These are phyloP conservation scores for Watsonalla cultraria DNA, from an alignment of 2,888 invertebrate species.

Conservation along the genomic window DNA sequence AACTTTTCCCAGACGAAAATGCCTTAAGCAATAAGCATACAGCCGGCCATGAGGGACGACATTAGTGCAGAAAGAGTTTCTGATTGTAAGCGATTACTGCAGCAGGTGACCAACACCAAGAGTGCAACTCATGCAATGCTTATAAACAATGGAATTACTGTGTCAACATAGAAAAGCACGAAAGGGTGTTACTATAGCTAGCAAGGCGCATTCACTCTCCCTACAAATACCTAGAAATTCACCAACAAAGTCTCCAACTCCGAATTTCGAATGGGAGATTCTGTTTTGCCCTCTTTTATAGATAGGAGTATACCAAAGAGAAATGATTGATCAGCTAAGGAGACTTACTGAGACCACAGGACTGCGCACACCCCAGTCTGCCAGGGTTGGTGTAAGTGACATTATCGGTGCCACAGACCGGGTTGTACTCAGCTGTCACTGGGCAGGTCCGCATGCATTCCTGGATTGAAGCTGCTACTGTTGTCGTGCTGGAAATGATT, in stretches of 20 bases:
- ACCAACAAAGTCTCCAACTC: background rate
- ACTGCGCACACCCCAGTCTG: conserved; percentile 47
- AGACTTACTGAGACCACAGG: conserved; percentile 59
- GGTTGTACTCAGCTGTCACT: conserved; percentile 54
- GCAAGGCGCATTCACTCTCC: background rate
- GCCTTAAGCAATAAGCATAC: too few relatives aligned
- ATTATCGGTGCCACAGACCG: conserved; percentile 62
- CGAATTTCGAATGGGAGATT: background rate
- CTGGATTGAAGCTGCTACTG: background rate
- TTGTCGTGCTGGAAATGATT: background rate
- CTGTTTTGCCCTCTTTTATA: background rate
- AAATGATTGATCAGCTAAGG: too few relatives aligned
- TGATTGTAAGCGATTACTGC: too few relatives aligned
- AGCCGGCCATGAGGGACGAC: too few relatives aligned
- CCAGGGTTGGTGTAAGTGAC: conserved; percentile 54
- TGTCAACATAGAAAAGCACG: too few relatives aligned
- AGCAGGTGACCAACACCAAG: too few relatives aligned
- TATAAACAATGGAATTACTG: too few relatives aligned
- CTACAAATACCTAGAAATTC: background rate
- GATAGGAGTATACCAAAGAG: background rate
- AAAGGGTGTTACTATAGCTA: too few relatives aligned
- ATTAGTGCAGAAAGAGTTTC: too few relatives aligned
- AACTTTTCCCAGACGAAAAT: too few relatives aligned
- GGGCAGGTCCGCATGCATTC: conserved; percentile 34
- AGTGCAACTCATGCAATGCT: too few relatives aligned